Conservation (phyloP, 2,113 vertebrate species). For the Catharus fuscescens region DNA sequence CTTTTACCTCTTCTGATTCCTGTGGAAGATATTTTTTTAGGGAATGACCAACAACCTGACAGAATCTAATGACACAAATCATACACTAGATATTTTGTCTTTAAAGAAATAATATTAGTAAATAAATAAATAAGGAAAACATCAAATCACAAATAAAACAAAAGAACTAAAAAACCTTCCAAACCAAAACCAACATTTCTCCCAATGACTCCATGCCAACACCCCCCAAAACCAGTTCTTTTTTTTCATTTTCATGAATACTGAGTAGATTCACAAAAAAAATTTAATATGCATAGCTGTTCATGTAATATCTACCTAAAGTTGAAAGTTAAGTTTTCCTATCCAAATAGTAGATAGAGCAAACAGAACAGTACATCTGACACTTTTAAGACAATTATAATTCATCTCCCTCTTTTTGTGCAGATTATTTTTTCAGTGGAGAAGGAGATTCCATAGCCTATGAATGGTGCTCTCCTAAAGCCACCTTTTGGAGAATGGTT, state of each 20-base stretch:
- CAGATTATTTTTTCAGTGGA: neutral
- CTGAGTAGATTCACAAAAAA: neutral
- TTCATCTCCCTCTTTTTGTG: neutral
- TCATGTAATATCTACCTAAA: neutral
- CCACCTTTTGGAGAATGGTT: neutral
- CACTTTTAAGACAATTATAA: neutral
- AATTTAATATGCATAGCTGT: neutral
- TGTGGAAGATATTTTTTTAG: rapidly evolving
- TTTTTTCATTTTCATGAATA: neutral
- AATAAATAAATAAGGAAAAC: neutral
- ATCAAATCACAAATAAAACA: neutral
- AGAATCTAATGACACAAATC: neutral
- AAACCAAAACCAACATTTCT: neutral
- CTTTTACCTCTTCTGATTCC: neutral
- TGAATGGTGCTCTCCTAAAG: neutral
- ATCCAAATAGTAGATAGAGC: neutral
- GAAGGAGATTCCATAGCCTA: rapidly evolving
- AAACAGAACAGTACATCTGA: neutral
- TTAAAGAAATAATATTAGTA: neutral
- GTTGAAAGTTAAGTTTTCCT: neutral
- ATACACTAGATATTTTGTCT: neutral
- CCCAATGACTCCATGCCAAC: rapidly evolving
- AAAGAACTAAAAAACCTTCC: neutral
- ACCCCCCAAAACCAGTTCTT: rapidly evolving
- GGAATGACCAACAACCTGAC: neutral